These are phyloP conservation scores for Hydrolagus colliei DNA, from an alignment of 2,797 vertebrate species.

Conservation along the genomic window DNA sequence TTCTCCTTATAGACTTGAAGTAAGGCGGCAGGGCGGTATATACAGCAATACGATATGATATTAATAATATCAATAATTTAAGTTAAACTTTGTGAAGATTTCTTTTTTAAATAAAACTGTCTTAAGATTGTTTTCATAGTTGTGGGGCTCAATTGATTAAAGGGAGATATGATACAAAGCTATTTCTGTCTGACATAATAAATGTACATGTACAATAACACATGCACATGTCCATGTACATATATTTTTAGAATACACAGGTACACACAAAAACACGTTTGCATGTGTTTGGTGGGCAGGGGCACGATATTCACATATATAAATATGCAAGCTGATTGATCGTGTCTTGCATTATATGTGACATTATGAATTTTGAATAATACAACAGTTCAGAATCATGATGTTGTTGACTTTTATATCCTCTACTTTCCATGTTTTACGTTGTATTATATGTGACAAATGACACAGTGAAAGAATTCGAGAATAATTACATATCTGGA, in stretches of 20 bases:
- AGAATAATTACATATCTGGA: slow-evolving; percentile 22
- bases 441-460: slow-evolving; percentile 16
- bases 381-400: slow-evolving; percentile 30
- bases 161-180: not conserved
- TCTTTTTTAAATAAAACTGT: not conserved
- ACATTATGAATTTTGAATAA: slow-evolving; percentile 31
- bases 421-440: not conserved
- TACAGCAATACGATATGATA: not conserved
- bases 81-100: not conserved
- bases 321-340: slow-evolving; percentile 29
- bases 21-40: not conserved
- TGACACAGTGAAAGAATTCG: not conserved
- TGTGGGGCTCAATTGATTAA: not conserved
- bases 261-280: slow-evolving; percentile 22
- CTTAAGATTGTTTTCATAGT: not conserved
- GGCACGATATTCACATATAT: slow-evolving; percentile 1
- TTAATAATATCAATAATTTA: not conserved
- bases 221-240: not conserved
- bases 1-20: not conserved
- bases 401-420: slow-evolving; percentile 31
- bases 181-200: not conserved
- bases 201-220: not conserved
- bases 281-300: not conserved
- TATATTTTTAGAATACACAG: not conserved
- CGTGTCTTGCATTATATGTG: slow-evolving; percentile 21